These are phyloP conservation scores for Perccottus glenii DNA, from an alignment of 2,113 vertebrate species.

Conservation along the genomic window DNA sequence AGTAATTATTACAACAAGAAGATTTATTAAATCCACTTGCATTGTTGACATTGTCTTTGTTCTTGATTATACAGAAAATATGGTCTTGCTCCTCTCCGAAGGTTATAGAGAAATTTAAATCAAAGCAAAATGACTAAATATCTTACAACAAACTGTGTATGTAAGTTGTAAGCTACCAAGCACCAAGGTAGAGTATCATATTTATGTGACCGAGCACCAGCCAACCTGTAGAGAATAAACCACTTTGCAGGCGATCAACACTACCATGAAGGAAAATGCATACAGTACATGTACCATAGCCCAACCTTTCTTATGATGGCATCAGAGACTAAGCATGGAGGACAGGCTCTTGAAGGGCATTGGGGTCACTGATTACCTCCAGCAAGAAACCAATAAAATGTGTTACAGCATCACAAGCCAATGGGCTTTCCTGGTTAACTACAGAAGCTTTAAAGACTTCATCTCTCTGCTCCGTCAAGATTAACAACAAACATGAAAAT, in stretches of 20 bases:
- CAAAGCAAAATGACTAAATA: no score
- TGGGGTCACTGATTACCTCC: constrained; percentile 45
- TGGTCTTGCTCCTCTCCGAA: no score
- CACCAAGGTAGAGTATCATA: neutral
- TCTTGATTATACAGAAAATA: no score
- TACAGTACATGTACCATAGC: constrained; percentile 22
- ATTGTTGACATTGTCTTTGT: neutral
- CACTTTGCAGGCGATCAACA: constrained; percentile 49
- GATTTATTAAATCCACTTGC: constrained; percentile 27
- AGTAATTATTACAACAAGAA: constrained; percentile 38
- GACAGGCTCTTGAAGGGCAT: constrained; percentile 44
- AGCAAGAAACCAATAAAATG: constrained; percentile 40
- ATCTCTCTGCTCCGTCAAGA: constrained; percentile 36
- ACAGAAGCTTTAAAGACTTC: constrained; percentile 5
- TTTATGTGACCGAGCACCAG: constrained; percentile 51
- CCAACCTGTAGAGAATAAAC: constrained; percentile 66
- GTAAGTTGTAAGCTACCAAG: constrained; percentile 13
- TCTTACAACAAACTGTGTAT: no score
- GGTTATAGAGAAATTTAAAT: no score
- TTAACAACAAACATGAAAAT: constrained; percentile 63
- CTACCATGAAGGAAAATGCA: constrained; percentile 46
- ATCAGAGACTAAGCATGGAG: constrained; percentile 28
- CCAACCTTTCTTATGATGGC: constrained; percentile 39
- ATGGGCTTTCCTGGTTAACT: constrained; percentile 2
- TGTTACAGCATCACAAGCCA: constrained; percentile 20